These are phyloP conservation scores for Balaenoptera acutorostrata DNA, from an alignment of 2,113 vertebrate genomes.

Conservation along the genomic window DNA sequence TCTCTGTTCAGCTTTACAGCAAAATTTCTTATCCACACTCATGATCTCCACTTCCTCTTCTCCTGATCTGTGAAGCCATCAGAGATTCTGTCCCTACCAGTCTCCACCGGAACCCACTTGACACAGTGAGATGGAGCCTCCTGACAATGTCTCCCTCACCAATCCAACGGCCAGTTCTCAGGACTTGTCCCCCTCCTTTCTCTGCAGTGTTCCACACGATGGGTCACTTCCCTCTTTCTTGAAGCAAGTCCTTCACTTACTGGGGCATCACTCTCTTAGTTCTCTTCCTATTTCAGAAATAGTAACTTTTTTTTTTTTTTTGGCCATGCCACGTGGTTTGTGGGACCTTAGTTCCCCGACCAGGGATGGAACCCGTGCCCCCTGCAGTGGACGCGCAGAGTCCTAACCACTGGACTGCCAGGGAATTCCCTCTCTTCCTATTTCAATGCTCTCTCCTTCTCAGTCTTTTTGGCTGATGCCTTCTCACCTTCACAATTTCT, in stretches of 20 bases:
- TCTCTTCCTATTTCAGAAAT: not conserved
- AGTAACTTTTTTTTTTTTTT: too few relatives aligned
- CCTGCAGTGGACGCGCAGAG: too few relatives aligned
- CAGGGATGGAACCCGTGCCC: too few relatives aligned
- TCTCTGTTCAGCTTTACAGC: not conserved
- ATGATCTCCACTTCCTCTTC: not conserved
- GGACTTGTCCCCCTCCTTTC: not conserved
- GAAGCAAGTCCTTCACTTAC: not conserved
- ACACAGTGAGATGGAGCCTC: not conserved
- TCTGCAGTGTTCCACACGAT: not conserved
- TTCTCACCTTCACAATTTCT: not conserved
- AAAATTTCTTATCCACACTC: not conserved
- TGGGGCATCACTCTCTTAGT: not conserved
- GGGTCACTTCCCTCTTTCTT: not conserved
- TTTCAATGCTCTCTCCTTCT: not conserved
- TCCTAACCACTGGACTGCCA: too few relatives aligned
- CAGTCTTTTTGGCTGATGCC: not conserved
- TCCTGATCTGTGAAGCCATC: not conserved
- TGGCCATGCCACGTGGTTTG: too few relatives aligned
- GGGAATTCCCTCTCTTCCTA: not conserved
- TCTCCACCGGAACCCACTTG: not conserved
- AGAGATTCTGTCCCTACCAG: not conserved
- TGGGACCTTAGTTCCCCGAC: too few relatives aligned
- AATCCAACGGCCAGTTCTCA: not conserved
- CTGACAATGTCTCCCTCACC: not conserved